Evolutionary conservation across 2,888 invertebrate species (phyloP).

Genomic region (Lordiphosa andalusiaca): DNA sequence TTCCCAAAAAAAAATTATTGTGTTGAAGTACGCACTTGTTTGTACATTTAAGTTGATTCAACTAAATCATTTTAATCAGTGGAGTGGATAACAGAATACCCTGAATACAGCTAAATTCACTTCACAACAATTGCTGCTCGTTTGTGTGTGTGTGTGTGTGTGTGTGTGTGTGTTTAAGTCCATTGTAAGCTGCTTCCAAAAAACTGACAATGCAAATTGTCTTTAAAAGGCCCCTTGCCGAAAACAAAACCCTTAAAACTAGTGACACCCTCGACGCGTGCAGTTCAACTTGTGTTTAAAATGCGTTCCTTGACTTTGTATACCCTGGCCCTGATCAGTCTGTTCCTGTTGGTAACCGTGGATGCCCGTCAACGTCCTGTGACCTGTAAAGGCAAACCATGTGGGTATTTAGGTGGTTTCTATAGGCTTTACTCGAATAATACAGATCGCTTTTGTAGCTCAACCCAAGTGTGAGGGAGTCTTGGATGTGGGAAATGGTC

Average conservation of each 20-base stretch:
- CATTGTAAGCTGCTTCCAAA: no score
- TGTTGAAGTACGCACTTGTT: no score
- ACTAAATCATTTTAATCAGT: no score
- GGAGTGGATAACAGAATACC: no score
- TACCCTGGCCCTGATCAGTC: neutral
- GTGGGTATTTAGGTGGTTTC: neutral
- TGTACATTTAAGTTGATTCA: no score
- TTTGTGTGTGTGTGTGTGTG: no score
- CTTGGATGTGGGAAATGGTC: slow-evolving; percentile 10
- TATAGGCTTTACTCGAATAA: neutral
- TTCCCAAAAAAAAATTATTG: no score
- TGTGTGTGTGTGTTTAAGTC: no score
- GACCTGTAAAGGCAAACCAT: slow-evolving; percentile 7
- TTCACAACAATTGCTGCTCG: no score
- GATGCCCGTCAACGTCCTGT: slow-evolving; percentile 7
- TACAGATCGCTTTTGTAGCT: neutral
- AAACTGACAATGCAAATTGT: neutral
- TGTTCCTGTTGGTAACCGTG: neutral
- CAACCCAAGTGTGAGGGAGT: slow-evolving; percentile 5
- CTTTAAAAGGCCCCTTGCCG: slow-evolving; percentile 2
- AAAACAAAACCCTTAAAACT: slow-evolving; percentile 4
- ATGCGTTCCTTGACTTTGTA: slow-evolving; percentile 5
- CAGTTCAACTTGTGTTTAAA: neutral
- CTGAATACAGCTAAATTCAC: no score
- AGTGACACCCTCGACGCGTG: neutral